These are phyloP conservation scores for Trachymyrmex cornetzi DNA, from an alignment of 1,140 invertebrate species.

Conservation along the genomic window DNA sequence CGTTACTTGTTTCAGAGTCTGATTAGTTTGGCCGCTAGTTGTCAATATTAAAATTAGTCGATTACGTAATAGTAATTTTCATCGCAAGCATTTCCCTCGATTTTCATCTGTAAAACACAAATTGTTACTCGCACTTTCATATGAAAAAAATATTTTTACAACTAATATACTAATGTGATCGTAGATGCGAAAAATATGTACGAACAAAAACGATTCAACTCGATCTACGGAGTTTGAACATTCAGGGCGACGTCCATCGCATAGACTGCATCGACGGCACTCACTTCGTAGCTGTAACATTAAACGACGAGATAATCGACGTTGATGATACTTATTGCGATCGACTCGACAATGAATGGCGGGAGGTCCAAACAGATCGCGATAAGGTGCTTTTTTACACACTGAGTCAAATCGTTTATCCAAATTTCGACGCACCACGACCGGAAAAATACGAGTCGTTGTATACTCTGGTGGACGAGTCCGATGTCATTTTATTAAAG, in stretches of 20 bases:
- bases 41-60: not conserved
- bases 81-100: not conserved
- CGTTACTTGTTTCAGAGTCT: not conserved
- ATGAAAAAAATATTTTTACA: not conserved
- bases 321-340: slow-evolving; percentile 61
- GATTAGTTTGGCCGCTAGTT: not conserved
- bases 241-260: slow-evolving; percentile 52
- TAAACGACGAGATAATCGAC: slow-evolving; percentile 64
- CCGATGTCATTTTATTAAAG: slow-evolving; percentile 67
- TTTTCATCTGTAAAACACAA: slow-evolving; percentile 13
- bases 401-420: slow-evolving; percentile 73
- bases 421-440: slow-evolving; percentile 67
- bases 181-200: slow-evolving; percentile 19
- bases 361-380: slow-evolving; percentile 58
- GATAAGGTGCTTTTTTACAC: slow-evolving; percentile 73
- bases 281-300: slow-evolving; percentile 61
- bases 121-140: not conserved
- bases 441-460: slow-evolving; percentile 68
- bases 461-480: slow-evolving; percentile 66
- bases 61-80: slow-evolving; percentile 32
- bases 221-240: slow-evolving; percentile 56
- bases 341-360: slow-evolving; percentile 65
- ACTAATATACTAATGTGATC: not conserved
- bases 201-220: not conserved
- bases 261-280: slow-evolving; percentile 66